Base-by-base conservation (phyloP, 2,113 vertebrate species). In the Neopipo cinnamomea region DNA sequence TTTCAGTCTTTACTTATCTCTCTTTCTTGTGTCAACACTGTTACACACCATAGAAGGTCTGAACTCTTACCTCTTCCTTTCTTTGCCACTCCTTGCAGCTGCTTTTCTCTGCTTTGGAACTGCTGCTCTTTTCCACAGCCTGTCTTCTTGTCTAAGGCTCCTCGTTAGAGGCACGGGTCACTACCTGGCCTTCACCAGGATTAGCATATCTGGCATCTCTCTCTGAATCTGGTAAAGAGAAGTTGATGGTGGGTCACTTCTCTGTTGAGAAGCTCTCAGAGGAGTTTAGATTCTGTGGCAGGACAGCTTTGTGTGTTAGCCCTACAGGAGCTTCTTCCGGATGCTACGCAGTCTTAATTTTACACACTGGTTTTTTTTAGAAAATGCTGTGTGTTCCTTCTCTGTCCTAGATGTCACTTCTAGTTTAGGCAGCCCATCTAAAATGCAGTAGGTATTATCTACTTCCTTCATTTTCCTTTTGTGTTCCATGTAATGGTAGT, bases 141-240 rank as follows among this genome's bases (percentile, higher is more conserved):
- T 63, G n/a, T 79, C 13, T 2, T 71, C 16, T 66, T 14, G 5
- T 8, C 50, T 12, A 16, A 61, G 30, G 10, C 25, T 6, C 23
- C 11, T 35, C 3, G 1, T 53, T 1, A 1, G 30, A 17, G 16
- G 10, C 2, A 1, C 15, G 31, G 35, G 14, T 80, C 58, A n/a
- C 12, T 68, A 42, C 5, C 33, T 3, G 12, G 4, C n/a, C 44
- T 65, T 46, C 23, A 22, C 21, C 28, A 58, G 50, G 31, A 31
- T 4, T 44, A 22, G 19, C 22, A 5, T 6, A 31, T 31, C 30
- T 65, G 23, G 5, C 12, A 24, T 42, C 15, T 70, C 62, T 50
- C 78, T 79, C 41, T 56, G 18, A 39, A 76, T 56, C 41, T 82
- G 39, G 19, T 19, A 11, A 52, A 37, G n/a, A 81, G 5, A 67